Base-by-base conservation (phyloP, 2,888 invertebrate genomes). In the Achlya flavicornis region DNA sequence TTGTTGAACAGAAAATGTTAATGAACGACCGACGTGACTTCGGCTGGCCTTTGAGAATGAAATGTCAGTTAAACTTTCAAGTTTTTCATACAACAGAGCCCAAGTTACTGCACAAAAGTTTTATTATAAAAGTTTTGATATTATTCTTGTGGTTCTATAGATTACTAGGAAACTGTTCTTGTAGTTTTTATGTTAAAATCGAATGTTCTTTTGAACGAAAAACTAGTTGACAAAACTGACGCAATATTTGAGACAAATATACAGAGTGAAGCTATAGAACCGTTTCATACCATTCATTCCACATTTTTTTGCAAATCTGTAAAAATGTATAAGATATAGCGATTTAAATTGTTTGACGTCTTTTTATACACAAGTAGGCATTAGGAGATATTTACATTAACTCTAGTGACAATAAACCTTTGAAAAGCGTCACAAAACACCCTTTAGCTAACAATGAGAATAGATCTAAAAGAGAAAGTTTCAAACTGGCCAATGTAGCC, bases 11-110 rank as follows among this genome's bases (percentile, higher is more conserved):
- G 63, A 69, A 62, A 59, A 61, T 62, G 63, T 63, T 76, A 74
- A 73, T 73, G 72, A 78, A 73, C 63, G 64, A 66, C 68, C 63
- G 64, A 61, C 63, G 63, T 43, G 64, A 63, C 65, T 68, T 68
- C 64, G 64, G 64, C 64, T 65, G 66, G 64, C 58, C 58, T 62
- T 65, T 57, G 64, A 43, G 61, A 69, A 67, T 66, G 64, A 67
- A 74, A 72, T 69, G 66, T 67, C 59, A 61, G 65, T 69, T 66
- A 35, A 61, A 65, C 67, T 64, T 32, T 43, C 62, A 60, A 68
- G 65, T 61, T 66, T 63, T 61, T 58, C 58, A 58, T 61, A 60
- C 41, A 57, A 57, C 41, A 62, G 46, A 62, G 53, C 53, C 48
- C 19, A 57, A 65, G 58, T 48, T 64, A 61, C 60, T 57, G 62